These are phyloP conservation scores for Eriocheir sinensis DNA, from an alignment of 1,140 invertebrate species.

Conservation along the genomic window DNA sequence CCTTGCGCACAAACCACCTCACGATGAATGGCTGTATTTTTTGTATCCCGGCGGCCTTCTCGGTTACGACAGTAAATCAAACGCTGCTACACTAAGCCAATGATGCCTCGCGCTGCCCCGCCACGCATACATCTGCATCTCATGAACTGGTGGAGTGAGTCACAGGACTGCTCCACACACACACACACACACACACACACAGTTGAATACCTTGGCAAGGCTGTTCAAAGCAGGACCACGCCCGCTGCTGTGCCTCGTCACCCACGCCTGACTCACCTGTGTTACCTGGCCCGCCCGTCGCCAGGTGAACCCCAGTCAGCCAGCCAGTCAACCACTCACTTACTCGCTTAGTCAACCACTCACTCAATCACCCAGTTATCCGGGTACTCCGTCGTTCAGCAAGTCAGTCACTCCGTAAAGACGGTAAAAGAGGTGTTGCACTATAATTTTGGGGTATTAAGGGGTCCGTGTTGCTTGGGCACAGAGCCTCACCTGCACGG, in stretches of 20 bases:
- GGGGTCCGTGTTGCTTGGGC: too few species aligned
- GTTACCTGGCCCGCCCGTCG: too few species aligned
- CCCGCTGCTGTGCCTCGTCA: neutral
- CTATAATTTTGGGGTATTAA: too few species aligned
- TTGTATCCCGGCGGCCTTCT: neutral
- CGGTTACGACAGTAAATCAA: neutral
- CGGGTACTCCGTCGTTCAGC: too few species aligned
- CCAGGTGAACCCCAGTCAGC: neutral
- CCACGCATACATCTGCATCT: neutral
- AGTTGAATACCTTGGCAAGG: constrained; percentile 23
- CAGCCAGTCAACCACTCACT: neutral
- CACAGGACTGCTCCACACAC: neutral
- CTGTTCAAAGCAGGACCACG: neutral
- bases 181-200: constrained; percentile 20
- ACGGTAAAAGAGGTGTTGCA: too few species aligned
- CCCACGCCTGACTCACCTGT: too few species aligned
- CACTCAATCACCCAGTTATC: too few species aligned
- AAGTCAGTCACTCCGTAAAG: too few species aligned
- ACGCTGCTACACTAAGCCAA: neutral
- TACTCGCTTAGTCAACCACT: too few species aligned
- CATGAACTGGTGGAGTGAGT: neutral
- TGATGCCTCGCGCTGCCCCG: neutral
- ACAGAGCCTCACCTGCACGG: too few species aligned
- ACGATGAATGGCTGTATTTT: neutral
- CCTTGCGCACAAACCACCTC: neutral